Evolutionary conservation across 2,888 invertebrate species (phyloP), one percentile per base, ranked within the genome.

Genomic region (Drosophila borealis): DNA sequence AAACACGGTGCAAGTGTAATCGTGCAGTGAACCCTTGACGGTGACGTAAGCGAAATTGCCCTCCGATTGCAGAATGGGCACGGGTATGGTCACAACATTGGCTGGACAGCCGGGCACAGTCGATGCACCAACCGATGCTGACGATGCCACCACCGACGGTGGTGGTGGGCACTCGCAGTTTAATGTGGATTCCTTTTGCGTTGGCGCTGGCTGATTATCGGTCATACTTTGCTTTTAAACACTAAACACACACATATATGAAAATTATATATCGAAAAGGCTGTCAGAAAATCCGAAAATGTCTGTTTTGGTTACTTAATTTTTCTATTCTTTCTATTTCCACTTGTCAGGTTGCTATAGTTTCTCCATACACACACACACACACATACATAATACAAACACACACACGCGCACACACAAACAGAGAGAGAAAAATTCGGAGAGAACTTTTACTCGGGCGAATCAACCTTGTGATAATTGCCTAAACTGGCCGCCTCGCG

Each of bases 1-100:
- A 93, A 97, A 97, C 37, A 96, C 95, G 70, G 95, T 94, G 91
- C 95, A 95, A 89, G 96, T 96, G 74, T 93, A 92, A 73, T 96
- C 95, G 93, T 96, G 95, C 65, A 97, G 92, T 4, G 96, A 96
- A 39, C 95, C 97, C 92, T 96, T 97, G 50, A 97, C 95, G 70
- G 96, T 96, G 82, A 96, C 93, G 92, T 97, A 97, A 69, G 95
- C 94, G 91, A 94, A 95, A 80, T 93, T 94, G 77, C 95, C 95
- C 86, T 94, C 94, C 51, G 91, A 89, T 65, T 90, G 86, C 17
- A 92, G 86, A 48, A 93, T 90, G 45, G 93, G 92, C 55, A 93
- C 91, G 1, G 92, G 92, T 91, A 94, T 92, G 50, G 92, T 92
- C 49, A 92, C 92, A 74, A 92, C 90, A 80, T 91, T 92, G n/a